A percentile compares a stretch with the other conserved stretches of the same genome.
Evolutionary conservation across 2,888 invertebrate genomes (phyloP).

Genomic region (Apamea monoglypha): DNA sequence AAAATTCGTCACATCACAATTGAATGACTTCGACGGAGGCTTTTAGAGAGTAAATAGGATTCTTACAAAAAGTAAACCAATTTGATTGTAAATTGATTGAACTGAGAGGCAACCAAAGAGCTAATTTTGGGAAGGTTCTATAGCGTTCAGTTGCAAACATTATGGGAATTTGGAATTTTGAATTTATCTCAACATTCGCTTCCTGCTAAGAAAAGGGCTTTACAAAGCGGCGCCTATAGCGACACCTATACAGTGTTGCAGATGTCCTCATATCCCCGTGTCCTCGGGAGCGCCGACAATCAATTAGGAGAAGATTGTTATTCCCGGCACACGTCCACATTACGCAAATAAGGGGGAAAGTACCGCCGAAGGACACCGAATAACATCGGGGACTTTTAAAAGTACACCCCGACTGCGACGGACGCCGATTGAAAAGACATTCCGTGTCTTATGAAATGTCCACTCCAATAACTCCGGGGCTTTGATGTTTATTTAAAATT

Average conservation of each 20-base stretch:
- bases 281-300: slow-evolving; percentile 44
- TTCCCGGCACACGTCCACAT: slow-evolving; percentile 64
- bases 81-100: slow-evolving; percentile 47
- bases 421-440: slow-evolving; percentile 62
- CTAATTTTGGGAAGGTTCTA: slow-evolving; percentile 2
- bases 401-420: slow-evolving; percentile 45
- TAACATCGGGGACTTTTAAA: slow-evolving; percentile 62
- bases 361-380: slow-evolving; percentile 57
- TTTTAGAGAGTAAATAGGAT: slow-evolving; percentile 33
- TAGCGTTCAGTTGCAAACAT: background rate
- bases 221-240: background rate
- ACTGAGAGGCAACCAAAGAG: slow-evolving; percentile 23
- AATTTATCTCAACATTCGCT: background rate
- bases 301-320: slow-evolving; percentile 65
- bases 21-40: slow-evolving; percentile 31
- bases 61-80: slow-evolving; percentile 36
- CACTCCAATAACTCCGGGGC: slow-evolving; percentile 30
- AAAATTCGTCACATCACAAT: slow-evolving; percentile 50
- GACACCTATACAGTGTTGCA: slow-evolving; percentile 22
- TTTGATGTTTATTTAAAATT: slow-evolving; percentile 55
- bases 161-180: background rate
- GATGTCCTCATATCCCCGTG: slow-evolving; percentile 26
- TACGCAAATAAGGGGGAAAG: slow-evolving; percentile 68
- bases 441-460: slow-evolving; percentile 57
- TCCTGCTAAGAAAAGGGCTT: background rate